Evolutionary conservation across 2,888 invertebrate genomes (phyloP).

Genomic region (Gerris lacustris): DNA sequence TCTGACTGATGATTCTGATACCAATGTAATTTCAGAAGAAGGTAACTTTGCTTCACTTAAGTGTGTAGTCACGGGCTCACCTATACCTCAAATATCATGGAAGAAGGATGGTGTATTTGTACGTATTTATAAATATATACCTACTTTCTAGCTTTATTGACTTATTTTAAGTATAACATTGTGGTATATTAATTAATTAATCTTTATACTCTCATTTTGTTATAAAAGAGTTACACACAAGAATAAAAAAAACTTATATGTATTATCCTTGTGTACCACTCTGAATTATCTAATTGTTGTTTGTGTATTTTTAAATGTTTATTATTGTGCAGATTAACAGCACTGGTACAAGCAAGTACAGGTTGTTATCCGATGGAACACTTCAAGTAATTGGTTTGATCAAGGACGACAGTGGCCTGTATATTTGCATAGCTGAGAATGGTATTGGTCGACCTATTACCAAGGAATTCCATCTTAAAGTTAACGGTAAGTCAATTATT

Average conservation of each 20-base stretch:
- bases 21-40: constrained; percentile 52
- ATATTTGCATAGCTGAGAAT: constrained; percentile 76
- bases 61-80: constrained; percentile 65
- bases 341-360: constrained; percentile 51
- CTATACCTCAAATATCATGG: constrained; percentile 67
- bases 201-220: no score
- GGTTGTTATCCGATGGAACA: constrained; percentile 54
- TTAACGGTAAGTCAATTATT: constrained; percentile 51
- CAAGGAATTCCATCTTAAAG: constrained; percentile 54
- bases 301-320: no score
- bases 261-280: no score
- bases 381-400: constrained; percentile 71
- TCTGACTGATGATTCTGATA: constrained; percentile 36
- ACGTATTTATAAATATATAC: constrained; percentile 32
- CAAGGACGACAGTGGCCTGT: constrained; percentile 69
- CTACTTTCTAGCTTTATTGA: background rate
- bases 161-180: no score
- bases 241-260: no score
- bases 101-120: constrained; percentile 58
- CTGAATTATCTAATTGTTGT: no score
- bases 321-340: constrained; percentile 16
- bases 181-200: no score
- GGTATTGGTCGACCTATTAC: constrained; percentile 54
- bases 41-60: constrained; percentile 60
- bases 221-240: no score